These are phyloP conservation scores for Gnathonemus longibarbis DNA, from an alignment of 2,113 vertebrate species.

Conservation along the genomic window DNA sequence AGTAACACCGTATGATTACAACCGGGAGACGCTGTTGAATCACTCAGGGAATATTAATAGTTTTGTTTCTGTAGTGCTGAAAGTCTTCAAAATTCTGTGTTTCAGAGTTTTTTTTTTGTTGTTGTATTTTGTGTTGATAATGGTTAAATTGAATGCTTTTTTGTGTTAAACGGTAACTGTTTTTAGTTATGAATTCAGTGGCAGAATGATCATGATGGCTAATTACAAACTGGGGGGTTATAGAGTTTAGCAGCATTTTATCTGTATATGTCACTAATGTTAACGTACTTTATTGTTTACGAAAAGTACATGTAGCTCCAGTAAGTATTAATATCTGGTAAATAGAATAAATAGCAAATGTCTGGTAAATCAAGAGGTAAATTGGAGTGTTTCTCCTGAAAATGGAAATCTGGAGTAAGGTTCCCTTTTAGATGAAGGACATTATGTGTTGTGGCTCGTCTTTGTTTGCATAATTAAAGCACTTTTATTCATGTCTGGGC, in stretches of 20 bases:
- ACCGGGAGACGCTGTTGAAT: not conserved
- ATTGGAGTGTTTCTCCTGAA: not conserved
- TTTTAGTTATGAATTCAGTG: not conserved
- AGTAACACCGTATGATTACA: not conserved
- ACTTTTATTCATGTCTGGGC: not conserved
- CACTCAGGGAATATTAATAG: not conserved
- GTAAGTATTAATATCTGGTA: not conserved
- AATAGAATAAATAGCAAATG: not conserved
- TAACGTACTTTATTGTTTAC: not conserved
- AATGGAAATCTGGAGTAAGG: not conserved
- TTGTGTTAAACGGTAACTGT: not conserved
- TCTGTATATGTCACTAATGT: not conserved
- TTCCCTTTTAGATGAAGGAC: not conserved
- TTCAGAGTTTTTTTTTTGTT: not conserved
- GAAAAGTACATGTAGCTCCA: not conserved
- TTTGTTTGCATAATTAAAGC: not conserved
- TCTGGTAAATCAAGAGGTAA: not conserved
- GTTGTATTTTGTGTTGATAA: not conserved
- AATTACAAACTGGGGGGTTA: not conserved
- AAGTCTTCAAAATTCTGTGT: not conserved
- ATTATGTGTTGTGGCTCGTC: not conserved
- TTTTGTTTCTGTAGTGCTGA: not conserved
- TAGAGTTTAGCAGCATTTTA: not conserved
- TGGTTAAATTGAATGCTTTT: not conserved
- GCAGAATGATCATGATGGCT: not conserved